These are phyloP conservation scores for Dendrolimus pini DNA, from an alignment of 2,888 invertebrate species.

Conservation along the genomic window DNA sequence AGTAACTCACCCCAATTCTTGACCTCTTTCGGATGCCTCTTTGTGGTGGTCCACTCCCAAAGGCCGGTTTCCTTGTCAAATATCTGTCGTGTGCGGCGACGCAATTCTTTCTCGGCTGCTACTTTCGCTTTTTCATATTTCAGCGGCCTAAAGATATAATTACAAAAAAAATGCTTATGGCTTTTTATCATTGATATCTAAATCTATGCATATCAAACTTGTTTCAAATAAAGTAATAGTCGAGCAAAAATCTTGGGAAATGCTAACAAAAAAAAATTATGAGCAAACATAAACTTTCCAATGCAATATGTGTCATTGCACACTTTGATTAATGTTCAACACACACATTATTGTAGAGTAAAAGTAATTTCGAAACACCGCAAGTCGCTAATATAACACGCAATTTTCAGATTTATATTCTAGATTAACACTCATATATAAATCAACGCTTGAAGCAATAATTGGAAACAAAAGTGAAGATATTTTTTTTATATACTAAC, in stretches of 20 bases:
- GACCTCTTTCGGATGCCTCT: conserved; percentile 57
- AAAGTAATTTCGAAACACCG: too few relatives aligned
- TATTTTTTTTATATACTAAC: too few relatives aligned
- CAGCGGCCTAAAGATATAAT: conserved; percentile 35
- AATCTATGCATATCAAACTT: too few relatives aligned
- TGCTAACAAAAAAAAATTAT: neutral
- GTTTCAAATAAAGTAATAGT: too few relatives aligned
- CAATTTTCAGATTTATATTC: too few relatives aligned
- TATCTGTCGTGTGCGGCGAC: conserved; percentile 55
- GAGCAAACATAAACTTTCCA: neutral
- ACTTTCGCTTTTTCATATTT: conserved; percentile 53
- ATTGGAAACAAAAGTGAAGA: too few relatives aligned
- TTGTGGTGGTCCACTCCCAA: conserved; percentile 56
- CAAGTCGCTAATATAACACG: too few relatives aligned
- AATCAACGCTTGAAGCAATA: too few relatives aligned
- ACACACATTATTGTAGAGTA: too few relatives aligned
- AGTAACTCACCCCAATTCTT: conserved; percentile 53
- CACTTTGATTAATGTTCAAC: neutral
- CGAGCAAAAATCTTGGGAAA: neutral
- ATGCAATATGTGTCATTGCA: neutral
- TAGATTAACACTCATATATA: too few relatives aligned
- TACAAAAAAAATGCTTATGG: neutral
- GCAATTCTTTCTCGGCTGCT: conserved; percentile 41
- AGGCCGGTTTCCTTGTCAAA: conserved; percentile 45
- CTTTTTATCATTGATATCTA: neutral